These are phyloP conservation scores for Pseudopleuronectes americanus DNA, from an alignment of 2,797 vertebrate species.

Conservation along the genomic window DNA sequence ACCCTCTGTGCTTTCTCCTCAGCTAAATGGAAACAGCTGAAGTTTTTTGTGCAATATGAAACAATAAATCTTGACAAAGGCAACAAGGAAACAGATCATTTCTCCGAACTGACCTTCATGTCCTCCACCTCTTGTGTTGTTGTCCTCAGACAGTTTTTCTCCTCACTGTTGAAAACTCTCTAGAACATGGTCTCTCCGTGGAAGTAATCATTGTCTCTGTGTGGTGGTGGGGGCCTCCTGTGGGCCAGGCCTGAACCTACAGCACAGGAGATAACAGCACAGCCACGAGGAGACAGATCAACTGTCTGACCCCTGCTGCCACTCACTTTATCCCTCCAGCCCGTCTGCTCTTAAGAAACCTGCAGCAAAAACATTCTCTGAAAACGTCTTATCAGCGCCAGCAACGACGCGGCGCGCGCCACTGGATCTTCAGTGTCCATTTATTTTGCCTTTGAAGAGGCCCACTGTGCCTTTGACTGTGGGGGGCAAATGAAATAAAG, in stretches of 20 bases:
- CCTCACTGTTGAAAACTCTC: conserved; percentile 13
- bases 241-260: conserved; percentile 58
- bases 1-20: background rate
- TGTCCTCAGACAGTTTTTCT: conserved; percentile 12
- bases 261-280: conserved; percentile 67
- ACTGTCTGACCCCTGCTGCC: conserved; percentile 70
- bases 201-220: conserved; percentile 71
- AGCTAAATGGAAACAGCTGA: conserved; percentile 25
- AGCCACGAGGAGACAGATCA: conserved; percentile 67
- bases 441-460: conserved; percentile 67
- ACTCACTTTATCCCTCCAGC: conserved; percentile 70
- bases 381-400: conserved; percentile 67
- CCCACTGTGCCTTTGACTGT: conserved; percentile 58
- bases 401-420: conserved; percentile 37
- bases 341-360: conserved; percentile 45
- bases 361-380: conserved; percentile 36
- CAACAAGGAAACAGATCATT: conserved; percentile 4
- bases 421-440: conserved; percentile 65
- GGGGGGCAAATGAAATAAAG: conserved; percentile 76
- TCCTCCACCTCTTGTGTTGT: conserved; percentile 7
- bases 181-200: conserved; percentile 44
- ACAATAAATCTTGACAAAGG: conserved; percentile 18
- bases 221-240: conserved; percentile 60
- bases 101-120: conserved; percentile 17
- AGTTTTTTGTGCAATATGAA: conserved; percentile 24